Evolutionary conservation across 2,797 vertebrate genomes (phyloP).

Genomic region (Anabacerthia variegaticeps): DNA sequence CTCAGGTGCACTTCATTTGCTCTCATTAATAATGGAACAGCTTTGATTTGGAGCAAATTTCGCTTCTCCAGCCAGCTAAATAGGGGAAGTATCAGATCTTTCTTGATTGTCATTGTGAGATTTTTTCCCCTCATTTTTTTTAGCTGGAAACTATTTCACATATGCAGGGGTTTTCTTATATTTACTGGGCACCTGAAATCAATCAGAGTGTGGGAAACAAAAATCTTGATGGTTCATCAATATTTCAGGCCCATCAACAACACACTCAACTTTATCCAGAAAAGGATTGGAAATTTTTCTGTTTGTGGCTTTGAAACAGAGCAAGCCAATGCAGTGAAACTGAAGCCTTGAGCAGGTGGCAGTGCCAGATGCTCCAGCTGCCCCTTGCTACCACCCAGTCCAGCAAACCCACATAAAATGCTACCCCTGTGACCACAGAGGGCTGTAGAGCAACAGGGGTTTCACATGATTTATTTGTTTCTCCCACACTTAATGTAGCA

Average conservation of each 20-base stretch:
- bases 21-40: not conserved
- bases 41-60: not conserved
- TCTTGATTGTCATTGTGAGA: not conserved
- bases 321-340: not conserved
- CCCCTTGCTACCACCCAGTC: not conserved
- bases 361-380: not conserved
- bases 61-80: not conserved
- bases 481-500: not conserved
- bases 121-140: not conserved
- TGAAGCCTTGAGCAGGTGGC: not conserved
- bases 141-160: not conserved
- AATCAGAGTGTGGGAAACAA: not conserved
- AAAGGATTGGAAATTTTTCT: not conserved
- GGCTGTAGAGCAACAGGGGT: not conserved
- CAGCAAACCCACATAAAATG: accelerated
- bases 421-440: not conserved
- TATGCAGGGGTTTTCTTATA: not conserved
- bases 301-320: not conserved
- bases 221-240: not conserved
- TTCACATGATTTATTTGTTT: not conserved
- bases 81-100: not conserved
- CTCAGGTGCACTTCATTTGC: not conserved
- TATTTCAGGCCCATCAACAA: not conserved
- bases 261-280: not conserved
- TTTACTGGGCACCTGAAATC: not conserved